Evolutionary conservation across 2,113 vertebrate species (phyloP), one percentile per base, ranked within the genome.

Genomic region (Sphaerodactylus townsendi): DNA sequence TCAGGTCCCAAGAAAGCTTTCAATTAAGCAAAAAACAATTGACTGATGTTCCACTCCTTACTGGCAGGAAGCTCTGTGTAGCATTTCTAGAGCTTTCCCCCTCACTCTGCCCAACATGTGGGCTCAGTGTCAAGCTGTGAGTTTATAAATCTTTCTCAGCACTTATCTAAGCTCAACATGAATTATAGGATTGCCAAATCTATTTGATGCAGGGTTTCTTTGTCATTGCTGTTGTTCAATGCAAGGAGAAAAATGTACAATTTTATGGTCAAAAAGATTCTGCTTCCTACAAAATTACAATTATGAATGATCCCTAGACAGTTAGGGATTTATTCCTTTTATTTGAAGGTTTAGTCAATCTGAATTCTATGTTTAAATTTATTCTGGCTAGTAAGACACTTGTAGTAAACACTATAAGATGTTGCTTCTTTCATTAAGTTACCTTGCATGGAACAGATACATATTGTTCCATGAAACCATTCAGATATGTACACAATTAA

Each of bases 71-170:
- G 83, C 88, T 92, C 89, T 89, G 70, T 85, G 75, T 75, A 94
- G 91, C 90, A 91, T 95, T 96, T 94, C 90, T 95, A 92, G 91
- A 92, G 86, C 79, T 93, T 93, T 53, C 94, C 91, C 86, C 91
- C 92, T 93, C 91, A 88, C 46, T 95, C 91, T 93, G 92, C 92
- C 92, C 92, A 93, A 93, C 77, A 92, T 91, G 93, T 95, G 92
- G 85, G 87, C 91, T 96, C 88, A 91, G 93, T 89, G 79, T 87
- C 91, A 95, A 95, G 91, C 94, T 95, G 92, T 93, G 93, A 95
- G 90, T 95, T 93, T 95, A 93, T 93, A 95, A 94, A 95, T 95
- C 92, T 94, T 95, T 94, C 95, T 95, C 93, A 93, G 93, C 92
- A 88, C 91, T 90, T 94, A 92, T 92, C 81, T 90, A 92, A 93